Evolutionary conservation across 1,140 invertebrate genomes (phyloP).

Genomic region (Zaprionus camerounensis): DNA sequence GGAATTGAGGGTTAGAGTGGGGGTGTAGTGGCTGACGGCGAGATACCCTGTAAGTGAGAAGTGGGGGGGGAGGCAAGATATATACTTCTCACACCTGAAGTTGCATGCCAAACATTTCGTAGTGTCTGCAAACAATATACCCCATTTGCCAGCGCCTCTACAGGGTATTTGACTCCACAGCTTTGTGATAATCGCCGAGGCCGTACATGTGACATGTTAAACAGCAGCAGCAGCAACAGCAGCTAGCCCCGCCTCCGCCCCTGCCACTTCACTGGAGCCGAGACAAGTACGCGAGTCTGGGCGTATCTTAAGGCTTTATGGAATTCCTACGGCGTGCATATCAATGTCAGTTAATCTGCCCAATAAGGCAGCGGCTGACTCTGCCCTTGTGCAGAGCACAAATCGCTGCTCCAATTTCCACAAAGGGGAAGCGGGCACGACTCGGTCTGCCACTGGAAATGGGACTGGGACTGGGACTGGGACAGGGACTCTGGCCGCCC

Average conservation of each 20-base stretch:
- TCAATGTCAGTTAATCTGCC: slow-evolving; percentile 60
- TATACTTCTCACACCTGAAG: too few relatives aligned
- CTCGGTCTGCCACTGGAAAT: not conserved
- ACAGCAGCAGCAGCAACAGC: slow-evolving; percentile 36
- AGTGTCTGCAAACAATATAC: slow-evolving; percentile 3
- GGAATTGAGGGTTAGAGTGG: slow-evolving; percentile 33
- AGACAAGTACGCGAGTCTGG: slow-evolving; percentile 38
- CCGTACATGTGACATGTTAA: slow-evolving; percentile 54
- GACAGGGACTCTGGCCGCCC: slow-evolving; percentile 1
- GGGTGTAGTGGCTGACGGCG: not conserved
- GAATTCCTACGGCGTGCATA: slow-evolving; percentile 50
- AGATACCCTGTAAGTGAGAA: slow-evolving; percentile 15
- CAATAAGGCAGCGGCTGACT: slow-evolving; percentile 40
- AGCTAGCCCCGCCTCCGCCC: too few relatives aligned
- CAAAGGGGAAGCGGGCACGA: not conserved
- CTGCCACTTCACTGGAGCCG: slow-evolving; percentile 1
- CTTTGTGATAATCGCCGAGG: slow-evolving; percentile 47
- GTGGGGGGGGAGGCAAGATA: not conserved
- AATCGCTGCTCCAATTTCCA: slow-evolving; percentile 46
- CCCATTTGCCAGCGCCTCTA: not conserved
- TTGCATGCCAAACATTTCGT: too few relatives aligned
- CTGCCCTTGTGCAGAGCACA: slow-evolving; percentile 30
- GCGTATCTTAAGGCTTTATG: slow-evolving; percentile 46
- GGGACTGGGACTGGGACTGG: slow-evolving; percentile 1
- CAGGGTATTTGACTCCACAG: slow-evolving; percentile 33